Evolutionary conservation across 2,888 invertebrate species (phyloP).

Genomic region (Heteropelma amictum): DNA sequence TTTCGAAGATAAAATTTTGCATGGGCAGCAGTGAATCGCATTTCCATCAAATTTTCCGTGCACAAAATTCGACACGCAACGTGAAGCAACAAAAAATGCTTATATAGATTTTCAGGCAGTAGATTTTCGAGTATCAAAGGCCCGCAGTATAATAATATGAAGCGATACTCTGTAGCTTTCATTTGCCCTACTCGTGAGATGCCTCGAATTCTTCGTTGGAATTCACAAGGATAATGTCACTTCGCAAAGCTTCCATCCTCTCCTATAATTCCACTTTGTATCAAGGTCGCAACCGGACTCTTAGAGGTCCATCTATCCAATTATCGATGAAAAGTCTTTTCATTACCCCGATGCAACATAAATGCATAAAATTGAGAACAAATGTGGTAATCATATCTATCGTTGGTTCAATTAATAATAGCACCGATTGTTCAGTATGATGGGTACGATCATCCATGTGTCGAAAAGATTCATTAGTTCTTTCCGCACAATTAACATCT

Average conservation of each 20-base stretch:
- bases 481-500: neutral
- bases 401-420: neutral
- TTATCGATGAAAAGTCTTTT: neutral
- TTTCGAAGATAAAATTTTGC: conserved; percentile 35
- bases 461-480: neutral
- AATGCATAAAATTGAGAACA: neutral
- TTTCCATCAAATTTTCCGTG: neutral
- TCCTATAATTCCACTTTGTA: neutral
- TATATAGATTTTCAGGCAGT: conserved; percentile 44
- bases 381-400: neutral
- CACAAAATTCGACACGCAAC: conserved; percentile 41
- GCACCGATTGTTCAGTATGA: neutral
- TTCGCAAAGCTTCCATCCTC: neutral
- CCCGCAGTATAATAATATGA: conserved; percentile 61
- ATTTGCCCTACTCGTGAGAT: conserved; percentile 41
- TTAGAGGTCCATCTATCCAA: neutral
- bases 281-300: neutral
- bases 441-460: neutral
- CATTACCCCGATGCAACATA: conserved; percentile 17
- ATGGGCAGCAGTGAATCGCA: neutral
- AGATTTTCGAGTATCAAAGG: conserved; percentile 56
- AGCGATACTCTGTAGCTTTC: conserved; percentile 61
- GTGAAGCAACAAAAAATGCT: conserved; percentile 61
- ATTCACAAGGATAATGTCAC: conserved; percentile 58
- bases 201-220: conserved; percentile 56